Conservation (phyloP, 2,113 vertebrate genomes). For the Nicator chloris region DNA sequence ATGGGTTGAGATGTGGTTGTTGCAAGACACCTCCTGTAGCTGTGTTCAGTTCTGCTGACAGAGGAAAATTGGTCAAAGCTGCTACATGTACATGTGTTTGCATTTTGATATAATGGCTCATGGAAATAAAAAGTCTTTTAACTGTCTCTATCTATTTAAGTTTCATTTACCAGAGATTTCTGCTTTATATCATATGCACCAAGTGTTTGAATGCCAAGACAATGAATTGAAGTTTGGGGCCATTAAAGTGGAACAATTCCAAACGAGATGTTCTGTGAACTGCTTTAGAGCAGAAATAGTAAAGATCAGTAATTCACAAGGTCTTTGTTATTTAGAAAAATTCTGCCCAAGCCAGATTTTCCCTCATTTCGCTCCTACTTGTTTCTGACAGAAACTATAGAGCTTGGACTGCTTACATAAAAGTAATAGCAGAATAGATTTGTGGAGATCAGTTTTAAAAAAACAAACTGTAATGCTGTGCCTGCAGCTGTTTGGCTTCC, state of each 20-base stretch:
- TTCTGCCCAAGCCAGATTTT: not conserved
- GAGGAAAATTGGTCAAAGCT: not conserved
- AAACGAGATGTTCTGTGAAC: slow-evolving; percentile 33
- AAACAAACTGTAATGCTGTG: not conserved
- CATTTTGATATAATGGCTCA: slow-evolving; percentile 31
- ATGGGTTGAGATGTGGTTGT: not conserved
- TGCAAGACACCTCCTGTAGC: not conserved
- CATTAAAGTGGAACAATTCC: not conserved
- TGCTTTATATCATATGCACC: slow-evolving; percentile 12
- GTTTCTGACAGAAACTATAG: not conserved
- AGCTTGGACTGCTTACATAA: not conserved
- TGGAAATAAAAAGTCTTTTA: slow-evolving; percentile 39
- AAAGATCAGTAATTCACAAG: not conserved
- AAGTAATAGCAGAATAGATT: not conserved
- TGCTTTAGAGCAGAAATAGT: not conserved
- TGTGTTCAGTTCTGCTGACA: slow-evolving; percentile 52
- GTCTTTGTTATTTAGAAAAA: not conserved
- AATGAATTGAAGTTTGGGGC: slow-evolving; percentile 9
- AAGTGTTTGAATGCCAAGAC: not conserved
- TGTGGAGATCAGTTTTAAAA: not conserved
- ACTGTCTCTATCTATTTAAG: slow-evolving; percentile 43
- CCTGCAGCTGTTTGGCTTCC: not conserved
- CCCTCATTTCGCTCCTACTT: not conserved
- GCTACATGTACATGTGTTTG: slow-evolving; percentile 38
- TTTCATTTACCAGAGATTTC: slow-evolving; percentile 40